These are phyloP conservation scores for Parasteatoda tepidariorum DNA, from an alignment of 1,140 invertebrate genomes.

Conservation along the genomic window DNA sequence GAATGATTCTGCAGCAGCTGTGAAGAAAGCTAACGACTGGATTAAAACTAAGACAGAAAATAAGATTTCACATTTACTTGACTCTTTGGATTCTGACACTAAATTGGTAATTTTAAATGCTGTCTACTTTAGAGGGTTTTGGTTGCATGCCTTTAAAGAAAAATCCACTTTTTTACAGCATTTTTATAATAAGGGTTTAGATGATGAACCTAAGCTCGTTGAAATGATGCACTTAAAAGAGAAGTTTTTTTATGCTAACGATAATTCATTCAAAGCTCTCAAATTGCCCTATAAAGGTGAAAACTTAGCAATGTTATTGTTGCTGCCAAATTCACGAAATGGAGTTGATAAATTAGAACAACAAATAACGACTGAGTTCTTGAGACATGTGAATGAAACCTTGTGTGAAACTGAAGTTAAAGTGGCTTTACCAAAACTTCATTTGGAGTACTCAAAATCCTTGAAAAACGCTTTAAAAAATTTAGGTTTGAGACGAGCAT, in stretches of 20 bases:
- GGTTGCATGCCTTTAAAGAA: slow-evolving; percentile 79
- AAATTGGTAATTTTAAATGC: slow-evolving; percentile 80
- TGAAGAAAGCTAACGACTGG: slow-evolving; percentile 76
- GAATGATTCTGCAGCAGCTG: slow-evolving; percentile 65
- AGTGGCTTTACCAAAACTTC: slow-evolving; percentile 79
- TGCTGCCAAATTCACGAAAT: slow-evolving; percentile 63
- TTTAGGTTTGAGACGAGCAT: slow-evolving; percentile 78
- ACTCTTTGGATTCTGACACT: slow-evolving; percentile 69
- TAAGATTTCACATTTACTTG: slow-evolving; percentile 76
- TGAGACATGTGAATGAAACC: background rate
- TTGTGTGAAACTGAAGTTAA: background rate
- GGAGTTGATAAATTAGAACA: background rate
- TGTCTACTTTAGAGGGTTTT: slow-evolving; percentile 82
- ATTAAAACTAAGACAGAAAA: slow-evolving; percentile 74
- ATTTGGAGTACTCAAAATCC: slow-evolving; percentile 77
- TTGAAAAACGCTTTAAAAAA: slow-evolving; percentile 74
- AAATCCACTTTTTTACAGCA: slow-evolving; percentile 61
- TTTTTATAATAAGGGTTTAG: slow-evolving; percentile 75
- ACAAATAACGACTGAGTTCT: background rate
- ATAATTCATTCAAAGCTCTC: slow-evolving; percentile 10
- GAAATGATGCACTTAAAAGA: slow-evolving; percentile 33
- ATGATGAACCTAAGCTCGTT: background rate
- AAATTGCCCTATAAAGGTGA: slow-evolving; percentile 75
- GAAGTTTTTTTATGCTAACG: slow-evolving; percentile 11
- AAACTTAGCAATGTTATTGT: slow-evolving; percentile 66